Evolutionary conservation across 1,140 invertebrate genomes (phyloP).

Genomic region (Drosophila asahinai): DNA sequence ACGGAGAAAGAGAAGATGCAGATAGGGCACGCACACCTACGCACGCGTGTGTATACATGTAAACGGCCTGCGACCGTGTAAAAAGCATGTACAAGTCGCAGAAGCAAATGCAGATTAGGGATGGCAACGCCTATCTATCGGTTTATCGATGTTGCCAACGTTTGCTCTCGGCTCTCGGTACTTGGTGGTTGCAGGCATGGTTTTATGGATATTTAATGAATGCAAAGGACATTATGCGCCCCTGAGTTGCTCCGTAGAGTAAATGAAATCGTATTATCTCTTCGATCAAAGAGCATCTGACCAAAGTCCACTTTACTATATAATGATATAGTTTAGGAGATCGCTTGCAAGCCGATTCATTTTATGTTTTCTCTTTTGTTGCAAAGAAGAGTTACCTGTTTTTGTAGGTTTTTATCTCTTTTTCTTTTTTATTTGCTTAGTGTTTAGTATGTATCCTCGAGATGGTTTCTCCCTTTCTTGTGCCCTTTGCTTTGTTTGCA

Average conservation of each 20-base stretch:
- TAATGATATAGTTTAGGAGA: not conserved
- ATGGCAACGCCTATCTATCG: slow-evolving; percentile 33
- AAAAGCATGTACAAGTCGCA: slow-evolving; percentile 30
- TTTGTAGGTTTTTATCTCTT: slow-evolving; percentile 5
- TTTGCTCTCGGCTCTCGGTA: not conserved
- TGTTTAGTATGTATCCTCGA: slow-evolving; percentile 30
- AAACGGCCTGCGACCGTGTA: slow-evolving; percentile 35
- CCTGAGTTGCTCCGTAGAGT: not conserved
- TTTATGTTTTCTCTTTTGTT: not conserved
- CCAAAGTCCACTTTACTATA: slow-evolving; percentile 2
- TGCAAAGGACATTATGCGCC: not conserved
- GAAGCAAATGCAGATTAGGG: slow-evolving; percentile 37
- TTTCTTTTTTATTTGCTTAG: slow-evolving; percentile 21
- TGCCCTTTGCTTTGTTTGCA: slow-evolving; percentile 6
- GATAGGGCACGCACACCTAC: slow-evolving; percentile 44
- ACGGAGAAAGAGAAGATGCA: slow-evolving; percentile 27
- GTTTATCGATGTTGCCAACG: slow-evolving; percentile 26
- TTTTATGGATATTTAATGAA: slow-evolving; percentile 3
- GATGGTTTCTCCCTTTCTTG: slow-evolving; percentile 5
- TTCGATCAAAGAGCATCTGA: not conserved
- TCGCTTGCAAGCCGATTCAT: not conserved
- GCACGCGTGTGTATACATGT: slow-evolving; percentile 44
- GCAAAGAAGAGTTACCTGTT: slow-evolving; percentile 8
- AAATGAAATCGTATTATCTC: not conserved
- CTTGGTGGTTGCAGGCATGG: slow-evolving; percentile 1